Percentiles rank a stretch among this genome's conserved stretches.
Evolutionary conservation across 2,888 invertebrate genomes (phyloP).

Genomic region (Philereme vetulata): DNA sequence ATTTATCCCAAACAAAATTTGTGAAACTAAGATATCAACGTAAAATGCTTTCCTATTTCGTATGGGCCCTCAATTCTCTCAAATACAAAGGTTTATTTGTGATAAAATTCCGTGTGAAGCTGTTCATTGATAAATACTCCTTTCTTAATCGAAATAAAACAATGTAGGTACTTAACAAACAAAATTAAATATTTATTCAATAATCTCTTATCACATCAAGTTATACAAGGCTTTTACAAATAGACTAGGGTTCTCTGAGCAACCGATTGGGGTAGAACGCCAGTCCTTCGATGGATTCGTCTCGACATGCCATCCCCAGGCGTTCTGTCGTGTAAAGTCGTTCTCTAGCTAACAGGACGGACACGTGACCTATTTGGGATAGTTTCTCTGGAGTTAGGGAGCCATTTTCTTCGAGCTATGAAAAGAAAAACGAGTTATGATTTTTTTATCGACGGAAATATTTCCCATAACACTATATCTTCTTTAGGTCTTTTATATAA

Average conservation of each 20-base stretch:
- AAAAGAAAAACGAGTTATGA: constrained; percentile 43
- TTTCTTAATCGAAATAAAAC: too few relatives aligned
- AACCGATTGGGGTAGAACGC: constrained; percentile 97
- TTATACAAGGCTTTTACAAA: neutral
- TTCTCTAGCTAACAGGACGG: constrained; percentile 95
- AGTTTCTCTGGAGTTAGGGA: constrained; percentile 94
- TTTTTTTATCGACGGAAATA: too few relatives aligned
- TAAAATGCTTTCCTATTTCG: too few relatives aligned
- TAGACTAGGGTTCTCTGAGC: constrained; percentile 69
- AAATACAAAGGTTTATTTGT: too few relatives aligned
- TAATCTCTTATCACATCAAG: constrained; percentile 27
- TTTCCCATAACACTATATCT: too few relatives aligned
- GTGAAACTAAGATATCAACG: too few relatives aligned
- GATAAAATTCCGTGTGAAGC: too few relatives aligned
- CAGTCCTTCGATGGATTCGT: constrained; percentile 97
- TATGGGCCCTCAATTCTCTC: too few relatives aligned
- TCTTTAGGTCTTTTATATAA: too few relatives aligned
- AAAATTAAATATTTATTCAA: constrained; percentile 26
- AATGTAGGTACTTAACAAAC: too few relatives aligned
- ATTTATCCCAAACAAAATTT: too few relatives aligned
- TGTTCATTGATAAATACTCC: too few relatives aligned
- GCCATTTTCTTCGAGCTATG: constrained; percentile 86
- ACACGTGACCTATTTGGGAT: constrained; percentile 91
- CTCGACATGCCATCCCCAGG: constrained; percentile 94
- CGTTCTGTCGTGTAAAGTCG: constrained; percentile 94